These are phyloP conservation scores for Venturia canescens DNA, from an alignment of 1,140 invertebrate genomes.

Conservation along the genomic window DNA sequence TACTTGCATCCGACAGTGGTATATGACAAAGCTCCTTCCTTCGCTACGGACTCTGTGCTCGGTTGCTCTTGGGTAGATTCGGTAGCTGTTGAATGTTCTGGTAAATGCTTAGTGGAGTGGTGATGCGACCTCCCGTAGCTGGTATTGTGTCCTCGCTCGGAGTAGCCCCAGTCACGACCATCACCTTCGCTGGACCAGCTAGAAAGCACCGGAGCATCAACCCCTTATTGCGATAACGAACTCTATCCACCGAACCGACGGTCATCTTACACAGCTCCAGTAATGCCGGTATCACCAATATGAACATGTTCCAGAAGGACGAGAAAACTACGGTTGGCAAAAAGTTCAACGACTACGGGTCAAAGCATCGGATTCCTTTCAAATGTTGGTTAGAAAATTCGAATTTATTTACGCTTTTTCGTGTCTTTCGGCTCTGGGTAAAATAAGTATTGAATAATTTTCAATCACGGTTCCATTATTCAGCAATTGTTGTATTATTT, in stretches of 20 bases:
- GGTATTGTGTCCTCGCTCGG: conserved; percentile 38
- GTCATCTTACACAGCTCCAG: conserved; percentile 23
- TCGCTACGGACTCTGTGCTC: not conserved
- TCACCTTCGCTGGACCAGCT: not conserved
- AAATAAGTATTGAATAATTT: too few relatives aligned
- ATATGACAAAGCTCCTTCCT: conserved; percentile 32
- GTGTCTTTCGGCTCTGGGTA: too few relatives aligned
- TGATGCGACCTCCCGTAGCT: conserved; percentile 34
- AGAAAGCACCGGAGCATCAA: conserved; percentile 12
- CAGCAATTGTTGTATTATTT: too few relatives aligned
- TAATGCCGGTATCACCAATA: not conserved
- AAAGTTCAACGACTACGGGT: too few relatives aligned
- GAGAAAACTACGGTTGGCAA: too few relatives aligned
- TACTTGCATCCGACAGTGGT: conserved; percentile 17
- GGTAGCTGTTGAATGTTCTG: conserved; percentile 25
- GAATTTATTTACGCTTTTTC: too few relatives aligned
- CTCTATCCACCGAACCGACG: conserved; percentile 23
- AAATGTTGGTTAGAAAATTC: too few relatives aligned
- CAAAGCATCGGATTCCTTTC: too few relatives aligned
- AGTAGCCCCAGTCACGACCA: conserved; percentile 2
- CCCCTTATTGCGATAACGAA: conserved; percentile 3
- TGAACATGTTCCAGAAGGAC: not conserved
- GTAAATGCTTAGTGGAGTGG: conserved; percentile 24
- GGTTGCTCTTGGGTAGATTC: not conserved
- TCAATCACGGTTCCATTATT: too few relatives aligned